phyloP scores from a whole-genome alignment of 1,140 invertebrate genomes.

The Halotydeus destructor region DNA sequence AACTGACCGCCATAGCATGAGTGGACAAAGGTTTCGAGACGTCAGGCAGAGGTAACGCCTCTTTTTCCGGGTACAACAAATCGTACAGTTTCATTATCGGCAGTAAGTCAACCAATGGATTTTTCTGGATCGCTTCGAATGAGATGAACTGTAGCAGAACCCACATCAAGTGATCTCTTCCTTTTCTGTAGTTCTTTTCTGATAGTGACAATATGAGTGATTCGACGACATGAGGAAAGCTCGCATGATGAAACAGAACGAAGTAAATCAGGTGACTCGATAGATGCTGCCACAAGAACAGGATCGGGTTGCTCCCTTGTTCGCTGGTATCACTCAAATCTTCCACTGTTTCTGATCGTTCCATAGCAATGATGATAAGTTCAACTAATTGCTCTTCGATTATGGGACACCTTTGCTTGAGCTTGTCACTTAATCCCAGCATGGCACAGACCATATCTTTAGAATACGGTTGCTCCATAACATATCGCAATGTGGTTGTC shows the following conservation, averaged over 20 bases:
- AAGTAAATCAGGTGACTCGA: constrained; percentile 90
- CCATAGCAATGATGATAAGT: constrained; percentile 72
- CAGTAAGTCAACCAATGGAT: constrained; percentile 62
- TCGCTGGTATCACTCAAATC: constrained; percentile 9
- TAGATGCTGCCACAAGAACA: constrained; percentile 55
- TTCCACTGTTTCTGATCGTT: constrained; percentile 46
- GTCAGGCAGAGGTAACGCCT: constrained; percentile 70
- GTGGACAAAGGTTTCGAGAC: constrained; percentile 57
- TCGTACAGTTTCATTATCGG: constrained; percentile 79
- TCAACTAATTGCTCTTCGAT: constrained; percentile 84
- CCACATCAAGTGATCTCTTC: constrained; percentile 90
- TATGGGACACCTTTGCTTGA: constrained; percentile 66
- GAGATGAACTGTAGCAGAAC: constrained; percentile 89
- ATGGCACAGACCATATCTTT: constrained; percentile 87
- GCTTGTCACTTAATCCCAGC: constrained; percentile 70
- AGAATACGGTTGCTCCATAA: constrained; percentile 86
- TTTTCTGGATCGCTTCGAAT: constrained; percentile 83
- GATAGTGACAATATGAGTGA: constrained; percentile 59
- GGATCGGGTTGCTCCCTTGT: constrained; percentile 10
- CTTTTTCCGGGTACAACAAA: constrained; percentile 72
- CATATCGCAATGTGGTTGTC: constrained; percentile 61
- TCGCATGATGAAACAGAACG: constrained; percentile 78
- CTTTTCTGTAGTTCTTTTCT: constrained; percentile 53
- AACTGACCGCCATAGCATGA: constrained; percentile 75
- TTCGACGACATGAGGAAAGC: constrained; percentile 74